Evolutionary conservation across 2,113 vertebrate genomes (phyloP), one percentile per base, ranked within the genome.

Genomic region (Picathartes gymnocephalus): DNA sequence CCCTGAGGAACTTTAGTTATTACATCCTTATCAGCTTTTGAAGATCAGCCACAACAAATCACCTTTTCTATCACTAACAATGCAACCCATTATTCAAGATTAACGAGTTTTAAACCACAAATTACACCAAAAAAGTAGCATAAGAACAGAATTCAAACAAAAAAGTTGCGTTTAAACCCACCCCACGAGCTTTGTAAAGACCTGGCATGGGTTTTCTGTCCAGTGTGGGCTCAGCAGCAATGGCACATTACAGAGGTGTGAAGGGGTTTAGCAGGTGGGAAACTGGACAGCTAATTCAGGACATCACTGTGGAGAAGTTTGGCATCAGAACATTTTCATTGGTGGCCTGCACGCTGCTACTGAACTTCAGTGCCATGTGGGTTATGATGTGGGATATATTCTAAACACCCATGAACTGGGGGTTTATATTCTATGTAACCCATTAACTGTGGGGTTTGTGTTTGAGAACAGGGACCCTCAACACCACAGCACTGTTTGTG

Each of bases 221-320:
- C 39, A 11, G 10, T 0, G 19, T 9, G 37, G 56, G 24, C n/a
- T 37, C 0, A 0, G 2, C 5, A 28, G 64, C 10, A 13, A 15
- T 28, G 73, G 42, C 40, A 40, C 3, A 3, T 15, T 9, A 15
- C 10, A 35, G 57, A 24, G 47, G 9, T 42, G 40, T 27, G 62
- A 57, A 28, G 9, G n/a, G 27, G 28, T 17, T n/a, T 1, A 25
- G 51, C 37, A 76, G 20, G 12, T 68, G 71, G 35, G 33, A 57
- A 66, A 76, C 9, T 8, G 7, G 19, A 24, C 24, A 72, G 6
- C 3, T 23, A 2, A 33, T 18, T n/a, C 1, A n/a, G 27, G 54
- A 58, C 6, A 27, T 13, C 21, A 27, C 1, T 39, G 65, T n/a
- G 57, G 31, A 33, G 31, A 69, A 53, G 6, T 24, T 1, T 7